Conservation (phyloP, 2,888 invertebrate genomes). For the Proisotoma minuta region DNA sequence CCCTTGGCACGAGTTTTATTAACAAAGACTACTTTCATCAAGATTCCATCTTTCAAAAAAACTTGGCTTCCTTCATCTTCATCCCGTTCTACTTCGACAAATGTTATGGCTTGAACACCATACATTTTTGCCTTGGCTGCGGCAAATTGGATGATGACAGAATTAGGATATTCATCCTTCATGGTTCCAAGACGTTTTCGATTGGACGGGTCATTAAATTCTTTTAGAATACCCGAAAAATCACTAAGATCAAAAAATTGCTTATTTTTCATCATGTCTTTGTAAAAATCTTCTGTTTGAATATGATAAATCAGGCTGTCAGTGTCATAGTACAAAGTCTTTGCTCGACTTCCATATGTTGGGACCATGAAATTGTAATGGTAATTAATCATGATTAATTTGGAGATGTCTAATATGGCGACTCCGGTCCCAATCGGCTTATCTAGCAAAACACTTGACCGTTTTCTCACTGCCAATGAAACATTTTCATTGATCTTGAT, state of each 20-base stretch:
- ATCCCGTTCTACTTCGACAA: too few species aligned
- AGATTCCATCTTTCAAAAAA: too few species aligned
- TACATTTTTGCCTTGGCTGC: not conserved
- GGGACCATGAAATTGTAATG: constrained; percentile 14
- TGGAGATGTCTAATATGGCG: not conserved
- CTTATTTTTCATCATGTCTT: too few species aligned
- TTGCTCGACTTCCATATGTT: constrained; percentile 6
- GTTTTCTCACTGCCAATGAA: not conserved
- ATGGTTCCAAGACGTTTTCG: too few species aligned
- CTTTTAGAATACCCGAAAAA: too few species aligned
- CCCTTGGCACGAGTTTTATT: too few species aligned
- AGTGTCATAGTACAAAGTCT: not conserved
- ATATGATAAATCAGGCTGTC: too few species aligned
- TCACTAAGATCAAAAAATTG: too few species aligned
- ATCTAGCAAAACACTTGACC: constrained; percentile 8
- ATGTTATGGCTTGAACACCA: not conserved
- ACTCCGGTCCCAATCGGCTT: constrained; percentile 17
- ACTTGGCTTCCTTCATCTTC: too few species aligned
- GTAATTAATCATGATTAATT: not conserved
- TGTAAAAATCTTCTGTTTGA: too few species aligned
- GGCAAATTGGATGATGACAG: not conserved
- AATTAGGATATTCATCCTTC: not conserved
- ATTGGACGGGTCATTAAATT: too few species aligned
- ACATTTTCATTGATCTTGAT: not conserved
- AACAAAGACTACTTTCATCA: too few species aligned